Evolutionary conservation across 2,888 invertebrate genomes (phyloP), one percentile per base, ranked within the genome.

Genomic region (Latrodectus hesperus): DNA sequence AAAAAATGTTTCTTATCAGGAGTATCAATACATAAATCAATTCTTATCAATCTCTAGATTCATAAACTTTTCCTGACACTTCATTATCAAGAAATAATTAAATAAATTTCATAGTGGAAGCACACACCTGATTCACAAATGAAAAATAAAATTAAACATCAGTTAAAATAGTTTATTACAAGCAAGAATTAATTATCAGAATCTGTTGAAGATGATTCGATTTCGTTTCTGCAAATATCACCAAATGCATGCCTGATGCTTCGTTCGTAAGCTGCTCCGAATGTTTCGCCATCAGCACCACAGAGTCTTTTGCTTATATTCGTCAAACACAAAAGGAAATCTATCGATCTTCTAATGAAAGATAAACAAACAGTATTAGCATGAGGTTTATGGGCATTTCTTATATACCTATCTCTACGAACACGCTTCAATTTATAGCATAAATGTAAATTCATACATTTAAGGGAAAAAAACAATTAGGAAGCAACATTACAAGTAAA

Each of bases 281-380:
- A 73, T 9, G 22, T 51, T n/a, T 49, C 12, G 9, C 73, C 73
- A 73, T 73, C 73, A 11, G 22, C 17, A 10, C 52, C 73, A 53
- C 73, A 73, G 49, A 52, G 52, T 53, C 17, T 73, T 49, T 52
- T 52, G 17, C 73, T 11, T 12, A 73, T 6, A n/a, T 73, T 52
- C 22, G 73, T 52, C 51, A 52, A 38, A 51, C 70, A 70, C 49
- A 49, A 70, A 38, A 70, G 26, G n/a, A 70, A 26, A 9, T 26
- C 26, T 26, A 70, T n/a, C 2, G 70, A 38, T n/a, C 70, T 70
- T 12, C 70, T 70, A 38, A n/a, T 9, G 2, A 67, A 67, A n/a
- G 22, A 67, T 64, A 14, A 64, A 8, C 5, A 64, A n/a, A 16
- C n/a, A 64, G 9, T 16, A 60, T n/a, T 1, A 10, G 11, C 16